Base-by-base conservation (phyloP, 1,140 invertebrate species). In the Euura lappo region DNA sequence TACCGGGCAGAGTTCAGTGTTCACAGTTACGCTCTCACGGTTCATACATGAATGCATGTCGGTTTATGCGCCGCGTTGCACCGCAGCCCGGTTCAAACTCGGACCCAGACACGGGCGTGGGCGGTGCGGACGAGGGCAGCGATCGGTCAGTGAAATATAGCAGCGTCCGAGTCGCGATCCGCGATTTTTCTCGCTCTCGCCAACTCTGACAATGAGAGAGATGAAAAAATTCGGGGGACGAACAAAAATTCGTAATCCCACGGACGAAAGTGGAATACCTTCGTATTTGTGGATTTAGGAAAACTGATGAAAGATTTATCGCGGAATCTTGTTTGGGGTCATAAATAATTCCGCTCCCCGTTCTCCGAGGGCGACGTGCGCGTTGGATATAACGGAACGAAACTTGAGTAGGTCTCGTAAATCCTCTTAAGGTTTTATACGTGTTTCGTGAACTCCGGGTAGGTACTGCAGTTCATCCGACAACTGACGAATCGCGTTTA, bases 21-120 rank as follows among this genome's bases (percentile, higher is more conserved):
- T 85, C 79, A 82, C 82, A 84, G 84, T 84, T 84, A 83, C 80
- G 80, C 85, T 86, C 85, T 86, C 84, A 86, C 85, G 85, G 82
- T 81, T 83, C 78, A 79, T 78, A 80, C 81, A 78, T 79, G 78
- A 81, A 83, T 79, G 81, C 79, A 83, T 81, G 81, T 80, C 78
- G 80, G 74, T 6, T 60, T 60, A 60, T 60, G 51, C 51, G 3
- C 51, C 8, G 28, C 28, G 28, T 28, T 28, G 28, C 28, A 28
- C 28, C 6, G 10, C 51, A 60, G 51, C 8, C 51, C 13, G 51
- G 51, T 60, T 60, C 3, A 60, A n/a, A 64, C 28, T 28, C 28
- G 28, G 72, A 74, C 70, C 72, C 70, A 68, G 71, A 73, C 46
- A 67, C 64, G 65, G 71, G 70, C 75, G 72, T 75, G 70, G 73